Evolutionary conservation across 2,888 invertebrate species (phyloP).

Genomic region (Aspidiotus rigidus): DNA sequence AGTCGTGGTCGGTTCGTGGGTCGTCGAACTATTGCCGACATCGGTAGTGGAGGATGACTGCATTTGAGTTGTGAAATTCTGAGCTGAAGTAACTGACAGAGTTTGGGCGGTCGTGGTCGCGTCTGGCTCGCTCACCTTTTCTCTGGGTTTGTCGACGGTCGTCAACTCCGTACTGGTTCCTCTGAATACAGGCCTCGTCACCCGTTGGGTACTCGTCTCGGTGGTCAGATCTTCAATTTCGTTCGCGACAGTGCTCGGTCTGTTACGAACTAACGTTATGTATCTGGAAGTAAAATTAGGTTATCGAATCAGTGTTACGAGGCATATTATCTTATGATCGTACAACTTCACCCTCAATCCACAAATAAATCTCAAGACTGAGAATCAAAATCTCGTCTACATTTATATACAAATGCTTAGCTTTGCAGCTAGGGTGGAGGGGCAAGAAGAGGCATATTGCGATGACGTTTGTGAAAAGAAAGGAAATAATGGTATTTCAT

Average conservation of each 20-base stretch:
- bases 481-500: no score
- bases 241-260: slow-evolving; percentile 35
- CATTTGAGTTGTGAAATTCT: slow-evolving; percentile 30
- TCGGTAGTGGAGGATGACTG: neutral
- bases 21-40: neutral
- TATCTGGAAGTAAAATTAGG: slow-evolving; percentile 39
- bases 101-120: slow-evolving; percentile 15
- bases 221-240: slow-evolving; percentile 26
- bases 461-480: no score
- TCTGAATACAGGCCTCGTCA: neutral
- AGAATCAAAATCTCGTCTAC: no score
- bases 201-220: slow-evolving; percentile 1
- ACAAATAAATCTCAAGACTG: no score
- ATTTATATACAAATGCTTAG: no score
- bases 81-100: slow-evolving; percentile 31
- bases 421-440: no score
- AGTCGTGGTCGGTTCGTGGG: slow-evolving; percentile 31
- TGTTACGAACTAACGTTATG: slow-evolving; percentile 43
- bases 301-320: no score
- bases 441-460: no score
- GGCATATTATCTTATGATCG: no score
- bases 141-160: slow-evolving; percentile 20
- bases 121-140: slow-evolving; percentile 29
- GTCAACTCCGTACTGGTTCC: slow-evolving; percentile 20
- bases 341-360: no score